These are phyloP conservation scores for Drosophila nr. perissopoda DNA, from an alignment of 2,888 invertebrate species.

Conservation along the genomic window DNA sequence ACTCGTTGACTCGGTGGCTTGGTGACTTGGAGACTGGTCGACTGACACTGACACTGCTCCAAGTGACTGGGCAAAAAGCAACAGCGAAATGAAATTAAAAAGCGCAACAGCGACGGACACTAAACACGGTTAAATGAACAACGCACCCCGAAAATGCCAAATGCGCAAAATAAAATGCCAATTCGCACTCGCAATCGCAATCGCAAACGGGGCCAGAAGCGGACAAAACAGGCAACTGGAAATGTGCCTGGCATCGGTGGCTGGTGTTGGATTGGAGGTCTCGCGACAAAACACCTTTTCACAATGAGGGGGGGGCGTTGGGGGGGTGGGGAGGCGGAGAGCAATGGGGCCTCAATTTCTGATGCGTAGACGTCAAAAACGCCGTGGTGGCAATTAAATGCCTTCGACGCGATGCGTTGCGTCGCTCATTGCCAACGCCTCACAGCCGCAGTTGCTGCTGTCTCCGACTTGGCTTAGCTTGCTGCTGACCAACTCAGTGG, in stretches of 20 bases:
- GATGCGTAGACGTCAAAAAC: constrained; percentile 70
- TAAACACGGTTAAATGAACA: constrained; percentile 76
- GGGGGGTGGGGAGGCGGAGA: background rate
- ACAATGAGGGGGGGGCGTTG: constrained; percentile 14
- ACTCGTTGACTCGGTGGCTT: background rate
- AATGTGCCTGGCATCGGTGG: constrained; percentile 7
- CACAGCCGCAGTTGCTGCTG: constrained; percentile 7
- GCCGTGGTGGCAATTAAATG: constrained; percentile 77
- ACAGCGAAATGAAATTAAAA: constrained; percentile 66
- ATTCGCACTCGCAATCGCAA: constrained; percentile 64
- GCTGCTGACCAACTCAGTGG: constrained; percentile 34
- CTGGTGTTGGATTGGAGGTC: constrained; percentile 26
- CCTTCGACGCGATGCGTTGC: constrained; percentile 34
- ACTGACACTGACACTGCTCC: constrained; percentile 37
- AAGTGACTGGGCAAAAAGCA: constrained; percentile 10
- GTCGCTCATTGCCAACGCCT: constrained; percentile 67
- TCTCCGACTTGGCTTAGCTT: constrained; percentile 10
- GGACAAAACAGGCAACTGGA: constrained; percentile 6
- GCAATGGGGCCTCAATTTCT: constrained; percentile 35
- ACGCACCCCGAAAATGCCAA: constrained; percentile 75
- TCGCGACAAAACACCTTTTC: constrained; percentile 72
- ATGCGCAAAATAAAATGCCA: constrained; percentile 75
- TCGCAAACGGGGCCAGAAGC: background rate
- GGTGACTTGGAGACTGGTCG: background rate
- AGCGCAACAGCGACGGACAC: constrained; percentile 71